These are phyloP conservation scores for Cheilinus undulatus DNA, from an alignment of 2,113 vertebrate genomes.

Conservation along the genomic window DNA sequence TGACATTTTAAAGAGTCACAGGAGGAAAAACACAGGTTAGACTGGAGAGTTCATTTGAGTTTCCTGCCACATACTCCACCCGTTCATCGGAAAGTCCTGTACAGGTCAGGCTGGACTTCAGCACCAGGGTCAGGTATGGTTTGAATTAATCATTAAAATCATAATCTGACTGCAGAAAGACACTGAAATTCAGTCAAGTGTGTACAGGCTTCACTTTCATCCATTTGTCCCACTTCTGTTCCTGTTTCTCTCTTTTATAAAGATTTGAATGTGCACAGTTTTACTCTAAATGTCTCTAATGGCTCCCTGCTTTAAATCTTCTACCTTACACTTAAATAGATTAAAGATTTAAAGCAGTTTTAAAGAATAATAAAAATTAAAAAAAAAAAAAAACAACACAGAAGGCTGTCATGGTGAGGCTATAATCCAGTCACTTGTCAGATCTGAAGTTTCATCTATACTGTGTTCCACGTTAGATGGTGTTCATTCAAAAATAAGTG, in stretches of 20 bases:
- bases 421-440: too few relatives aligned
- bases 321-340: not conserved
- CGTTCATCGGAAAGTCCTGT: constrained; percentile 13
- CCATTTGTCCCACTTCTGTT: constrained; percentile 26
- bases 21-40: constrained; percentile 33
- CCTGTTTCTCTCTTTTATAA: not conserved
- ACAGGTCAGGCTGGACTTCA: constrained; percentile 25
- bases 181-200: constrained; percentile 16
- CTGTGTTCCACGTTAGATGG: too few relatives aligned
- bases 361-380: not conserved
- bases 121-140: not conserved
- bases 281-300: not conserved
- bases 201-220: constrained; percentile 5
- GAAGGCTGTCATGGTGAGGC: not conserved
- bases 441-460: too few relatives aligned
- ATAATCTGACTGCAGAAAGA: constrained; percentile 3
- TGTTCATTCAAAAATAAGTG: too few relatives aligned
- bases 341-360: too few relatives aligned
- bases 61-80: not conserved
- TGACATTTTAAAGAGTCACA: constrained; percentile 30
- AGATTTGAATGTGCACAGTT: not conserved
- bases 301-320: not conserved
- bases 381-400: too few relatives aligned
- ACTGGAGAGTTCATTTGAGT: constrained; percentile 8
- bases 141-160: not conserved